Conservation (phyloP, 1,140 invertebrate species). For the Lasioglossum albipes region DNA sequence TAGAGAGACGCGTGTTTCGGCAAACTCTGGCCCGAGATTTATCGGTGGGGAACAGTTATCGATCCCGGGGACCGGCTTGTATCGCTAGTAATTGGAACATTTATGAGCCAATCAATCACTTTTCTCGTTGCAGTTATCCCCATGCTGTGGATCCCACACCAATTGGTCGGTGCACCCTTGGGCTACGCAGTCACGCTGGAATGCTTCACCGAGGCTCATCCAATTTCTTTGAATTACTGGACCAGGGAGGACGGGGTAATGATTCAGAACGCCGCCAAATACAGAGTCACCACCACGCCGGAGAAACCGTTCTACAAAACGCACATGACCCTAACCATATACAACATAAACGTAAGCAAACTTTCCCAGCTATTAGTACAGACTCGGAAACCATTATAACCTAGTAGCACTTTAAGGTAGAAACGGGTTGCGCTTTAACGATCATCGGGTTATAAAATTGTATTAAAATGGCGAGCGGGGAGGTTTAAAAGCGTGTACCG, state of each 20-base stretch:
- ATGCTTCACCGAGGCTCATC: constrained; percentile 94
- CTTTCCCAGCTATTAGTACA: neutral
- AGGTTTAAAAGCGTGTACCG: neutral
- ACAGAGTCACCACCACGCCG: constrained; percentile 81
- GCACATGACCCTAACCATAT: constrained; percentile 90
- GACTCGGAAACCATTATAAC: neutral
- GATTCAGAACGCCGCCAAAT: constrained; percentile 92
- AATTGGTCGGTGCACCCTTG: constrained; percentile 90
- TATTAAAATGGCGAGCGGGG: neutral
- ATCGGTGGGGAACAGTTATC: constrained; percentile 66
- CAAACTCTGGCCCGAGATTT: constrained; percentile 62
- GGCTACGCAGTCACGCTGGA: constrained; percentile 91
- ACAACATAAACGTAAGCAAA: constrained; percentile 83
- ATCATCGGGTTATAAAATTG: neutral
- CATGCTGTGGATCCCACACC: constrained; percentile 94
- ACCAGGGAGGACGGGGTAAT: constrained; percentile 91
- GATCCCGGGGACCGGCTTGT: constrained; percentile 66
- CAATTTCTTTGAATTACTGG: constrained; percentile 95
- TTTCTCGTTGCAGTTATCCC: constrained; percentile 88
- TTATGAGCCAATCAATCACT: constrained; percentile 77
- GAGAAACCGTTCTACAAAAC: constrained; percentile 87
- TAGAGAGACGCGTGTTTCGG: constrained; percentile 5
- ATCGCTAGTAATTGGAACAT: constrained; percentile 75
- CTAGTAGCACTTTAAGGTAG: too few relatives aligned
- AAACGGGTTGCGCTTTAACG: neutral